Percentiles rank a stretch among this genome's conserved stretches.
Conservation (phyloP, 2,888 invertebrate genomes). For the Lamproptera curius region DNA sequence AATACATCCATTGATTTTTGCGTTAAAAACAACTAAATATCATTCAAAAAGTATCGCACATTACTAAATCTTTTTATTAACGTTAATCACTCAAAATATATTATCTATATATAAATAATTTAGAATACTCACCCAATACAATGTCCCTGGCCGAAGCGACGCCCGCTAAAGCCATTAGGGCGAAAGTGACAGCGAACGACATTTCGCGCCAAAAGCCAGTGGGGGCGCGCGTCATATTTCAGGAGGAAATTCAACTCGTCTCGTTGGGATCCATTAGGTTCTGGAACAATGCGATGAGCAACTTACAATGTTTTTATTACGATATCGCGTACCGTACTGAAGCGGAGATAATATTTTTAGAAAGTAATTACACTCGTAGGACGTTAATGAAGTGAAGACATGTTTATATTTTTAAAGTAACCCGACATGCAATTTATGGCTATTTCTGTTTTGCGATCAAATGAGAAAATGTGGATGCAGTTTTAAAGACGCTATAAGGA, state of each 20-base stretch:
- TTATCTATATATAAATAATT: constrained; percentile 1
- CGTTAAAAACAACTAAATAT: too few relatives aligned
- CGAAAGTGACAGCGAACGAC: constrained; percentile 55
- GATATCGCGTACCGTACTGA: constrained; percentile 6
- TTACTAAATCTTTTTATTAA: too few relatives aligned
- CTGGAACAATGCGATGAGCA: constrained; percentile 55
- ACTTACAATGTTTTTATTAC: constrained; percentile 25
- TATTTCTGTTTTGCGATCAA: background rate
- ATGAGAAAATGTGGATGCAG: background rate
- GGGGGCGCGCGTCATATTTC: constrained; percentile 58
- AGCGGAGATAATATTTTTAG: background rate
- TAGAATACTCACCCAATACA: constrained; percentile 63
- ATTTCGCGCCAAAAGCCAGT: constrained; percentile 68
- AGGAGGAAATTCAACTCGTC: constrained; percentile 51
- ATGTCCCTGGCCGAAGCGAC: constrained; percentile 59
- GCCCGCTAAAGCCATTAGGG: constrained; percentile 48
- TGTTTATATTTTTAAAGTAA: background rate
- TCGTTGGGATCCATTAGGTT: constrained; percentile 70
- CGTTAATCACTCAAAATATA: background rate
- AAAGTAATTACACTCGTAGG: background rate
- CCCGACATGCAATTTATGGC: background rate
- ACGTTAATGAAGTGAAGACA: constrained; percentile 17
- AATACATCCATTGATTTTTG: too few relatives aligned
- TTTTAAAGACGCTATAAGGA: background rate
- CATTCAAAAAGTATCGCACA: background rate